Evolutionary conservation across 2,797 vertebrate genomes (phyloP).

Genomic region (Brachymystax lenok): DNA sequence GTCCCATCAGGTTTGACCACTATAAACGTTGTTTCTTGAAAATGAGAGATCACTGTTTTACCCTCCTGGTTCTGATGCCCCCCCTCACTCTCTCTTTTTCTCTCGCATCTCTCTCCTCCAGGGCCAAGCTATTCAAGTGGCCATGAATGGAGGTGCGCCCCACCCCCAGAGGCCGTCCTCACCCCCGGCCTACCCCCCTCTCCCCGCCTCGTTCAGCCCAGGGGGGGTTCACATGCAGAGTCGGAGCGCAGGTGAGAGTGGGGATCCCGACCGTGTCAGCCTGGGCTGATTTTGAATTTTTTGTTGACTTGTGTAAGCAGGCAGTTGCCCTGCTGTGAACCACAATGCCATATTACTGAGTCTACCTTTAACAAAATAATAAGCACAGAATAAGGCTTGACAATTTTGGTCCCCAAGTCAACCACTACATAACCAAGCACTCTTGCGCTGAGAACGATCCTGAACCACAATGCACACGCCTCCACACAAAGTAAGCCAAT

Average conservation of each 20-base stretch:
- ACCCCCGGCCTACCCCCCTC: constrained; percentile 86
- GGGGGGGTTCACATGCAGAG: constrained; percentile 82
- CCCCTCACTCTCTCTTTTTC: constrained; percentile 9
- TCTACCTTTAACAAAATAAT: too few species aligned
- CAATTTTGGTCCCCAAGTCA: too few species aligned
- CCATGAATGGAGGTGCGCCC: constrained; percentile 88
- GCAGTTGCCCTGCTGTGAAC: too few species aligned
- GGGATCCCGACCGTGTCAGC: not conserved
- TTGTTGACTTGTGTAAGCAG: too few species aligned
- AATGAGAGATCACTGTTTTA: not conserved
- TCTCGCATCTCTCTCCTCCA: constrained; percentile 49
- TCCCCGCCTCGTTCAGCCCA: constrained; percentile 82
- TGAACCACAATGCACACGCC: not conserved
- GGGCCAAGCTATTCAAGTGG: constrained; percentile 83
- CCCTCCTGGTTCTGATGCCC: not conserved
- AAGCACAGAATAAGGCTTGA: too few species aligned
- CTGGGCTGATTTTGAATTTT: too few species aligned
- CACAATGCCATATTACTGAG: too few species aligned
- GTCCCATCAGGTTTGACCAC: not conserved
- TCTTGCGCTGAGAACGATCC: too few species aligned
- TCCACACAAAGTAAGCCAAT: not conserved
- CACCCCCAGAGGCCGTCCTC: constrained; percentile 90
- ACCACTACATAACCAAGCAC: too few species aligned
- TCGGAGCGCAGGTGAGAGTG: constrained; percentile 85
- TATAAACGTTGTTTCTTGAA: not conserved